These are phyloP conservation scores for Pseudachorutes palmiensis DNA, from an alignment of 1,140 invertebrate genomes.

Conservation along the genomic window DNA sequence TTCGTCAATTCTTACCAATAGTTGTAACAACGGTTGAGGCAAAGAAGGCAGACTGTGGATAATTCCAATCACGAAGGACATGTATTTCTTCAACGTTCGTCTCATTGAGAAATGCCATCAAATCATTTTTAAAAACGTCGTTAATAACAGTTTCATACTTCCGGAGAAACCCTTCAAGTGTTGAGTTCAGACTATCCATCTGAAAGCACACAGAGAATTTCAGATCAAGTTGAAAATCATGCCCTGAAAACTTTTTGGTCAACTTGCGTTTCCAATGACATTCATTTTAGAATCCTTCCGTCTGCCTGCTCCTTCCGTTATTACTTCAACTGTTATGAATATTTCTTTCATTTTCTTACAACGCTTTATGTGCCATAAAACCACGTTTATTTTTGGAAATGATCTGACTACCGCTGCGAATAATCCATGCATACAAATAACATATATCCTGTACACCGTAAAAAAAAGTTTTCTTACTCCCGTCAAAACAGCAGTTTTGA, in stretches of 20 bases:
- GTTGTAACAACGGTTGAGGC: constrained; percentile 75
- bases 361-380: neutral
- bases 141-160: constrained; percentile 47
- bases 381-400: neutral
- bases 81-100: constrained; percentile 36
- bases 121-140: constrained; percentile 28
- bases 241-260: neutral
- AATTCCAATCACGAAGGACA: constrained; percentile 57
- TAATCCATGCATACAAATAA: neutral
- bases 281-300: neutral
- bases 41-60: constrained; percentile 71
- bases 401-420: neutral
- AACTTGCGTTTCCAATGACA: neutral
- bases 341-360: constrained; percentile 2
- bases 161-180: constrained; percentile 49
- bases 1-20: constrained; percentile 53
- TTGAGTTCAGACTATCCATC: constrained; percentile 22
- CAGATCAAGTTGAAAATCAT: neutral
- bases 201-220: constrained; percentile 11
- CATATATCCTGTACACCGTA: neutral
- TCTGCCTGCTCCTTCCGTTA: neutral
- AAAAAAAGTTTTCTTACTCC: constrained; percentile 19
- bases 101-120: constrained; percentile 34
- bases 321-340: constrained; percentile 2
- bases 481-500: constrained; percentile 21